These are phyloP conservation scores for Zophobas atratus DNA, from an alignment of 1,140 invertebrate species.

Conservation along the genomic window DNA sequence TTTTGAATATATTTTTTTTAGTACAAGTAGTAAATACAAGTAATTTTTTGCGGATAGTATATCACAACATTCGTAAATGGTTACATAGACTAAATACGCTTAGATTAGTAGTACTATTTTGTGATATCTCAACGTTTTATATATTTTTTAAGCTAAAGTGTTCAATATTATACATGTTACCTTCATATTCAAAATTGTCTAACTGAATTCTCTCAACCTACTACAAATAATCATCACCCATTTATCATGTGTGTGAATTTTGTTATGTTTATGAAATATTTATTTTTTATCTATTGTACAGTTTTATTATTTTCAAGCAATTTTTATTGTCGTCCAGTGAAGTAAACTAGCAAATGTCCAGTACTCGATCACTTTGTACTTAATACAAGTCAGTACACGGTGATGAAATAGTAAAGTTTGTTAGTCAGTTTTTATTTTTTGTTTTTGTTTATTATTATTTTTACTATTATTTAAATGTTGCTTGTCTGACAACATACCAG, in stretches of 20 bases:
- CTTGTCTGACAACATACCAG: conserved; percentile 34
- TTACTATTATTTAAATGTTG: conserved; percentile 10
- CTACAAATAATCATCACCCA: conserved; percentile 17
- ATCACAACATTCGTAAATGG: conserved; percentile 47
- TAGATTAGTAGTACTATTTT: conserved; percentile 48
- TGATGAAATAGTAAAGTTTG: conserved; percentile 5
- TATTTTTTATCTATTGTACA: conserved; percentile 39
- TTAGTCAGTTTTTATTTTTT: conserved; percentile 9
- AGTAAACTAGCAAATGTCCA: conserved; percentile 20
- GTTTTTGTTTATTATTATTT: neutral
- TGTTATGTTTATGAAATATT: conserved; percentile 40
- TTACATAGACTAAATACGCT: conserved; percentile 50
- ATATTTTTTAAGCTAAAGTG: conserved; percentile 49
- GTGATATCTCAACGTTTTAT: conserved; percentile 48
- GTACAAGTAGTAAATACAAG: conserved; percentile 40
- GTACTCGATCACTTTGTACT: conserved; percentile 32
- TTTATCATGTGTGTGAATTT: conserved; percentile 27
- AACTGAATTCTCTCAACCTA: conserved; percentile 35
- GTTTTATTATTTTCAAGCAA: conserved; percentile 35
- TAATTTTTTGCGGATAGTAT: conserved; percentile 38
- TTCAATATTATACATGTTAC: conserved; percentile 46
- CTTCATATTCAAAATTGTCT: conserved; percentile 21
- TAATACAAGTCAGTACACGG: conserved; percentile 2
- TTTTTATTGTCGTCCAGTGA: conserved; percentile 20
- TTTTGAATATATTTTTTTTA: conserved; percentile 45